Evolutionary conservation across 2,888 invertebrate species (phyloP), one percentile per base, ranked within the genome.

Genomic region (Erpobdella octoculata): DNA sequence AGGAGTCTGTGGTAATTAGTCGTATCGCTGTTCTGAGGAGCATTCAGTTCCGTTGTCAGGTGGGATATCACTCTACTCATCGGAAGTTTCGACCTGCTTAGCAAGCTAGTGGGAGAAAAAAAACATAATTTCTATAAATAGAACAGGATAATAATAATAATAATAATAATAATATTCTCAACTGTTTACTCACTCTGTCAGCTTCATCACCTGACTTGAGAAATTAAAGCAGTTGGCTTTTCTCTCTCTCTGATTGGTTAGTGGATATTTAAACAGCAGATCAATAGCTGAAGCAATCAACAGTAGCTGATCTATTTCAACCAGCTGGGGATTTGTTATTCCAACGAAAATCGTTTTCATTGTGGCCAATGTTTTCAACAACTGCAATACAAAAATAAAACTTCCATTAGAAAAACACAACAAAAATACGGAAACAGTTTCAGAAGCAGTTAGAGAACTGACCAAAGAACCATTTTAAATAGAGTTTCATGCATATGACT

Each of bases 1-100:
- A 62, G 62, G 9, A 62, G 31, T 15, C 31, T 33, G 62, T 62
- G 62, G 18, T 35, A 62, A 15, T 62, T 62, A n/a, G 35, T 33
- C n/a, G 31, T 35, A 6, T 62, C 62, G 12, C 37, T 31, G 53
- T 53, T 53, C 6, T 53, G 53, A 53, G 53, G 53, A 8, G n/a
- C 12, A n/a, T 53, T 53, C 21, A 53, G 28, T 53, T 53, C 53
- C 53, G 53, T 53, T 21, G 21, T 53, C 53, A 53, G 53, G 53
- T 53, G n/a, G 15, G 53, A 53, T 25, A 53, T 21, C 53, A 53
- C 28, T 28, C 53, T 53, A 21, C 21, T 53, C 9, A 28, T 25
- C 9, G 53, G 53, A 4, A 53, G 15, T 25, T 53, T 53, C 21
- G 53, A 25, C n/a, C 28, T 21, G 1, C 21, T 25, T 21, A 53